Evolutionary conservation across 2,797 vertebrate species (phyloP), one percentile per base, ranked within the genome.

Genomic region (Falco novaeseelandiae): DNA sequence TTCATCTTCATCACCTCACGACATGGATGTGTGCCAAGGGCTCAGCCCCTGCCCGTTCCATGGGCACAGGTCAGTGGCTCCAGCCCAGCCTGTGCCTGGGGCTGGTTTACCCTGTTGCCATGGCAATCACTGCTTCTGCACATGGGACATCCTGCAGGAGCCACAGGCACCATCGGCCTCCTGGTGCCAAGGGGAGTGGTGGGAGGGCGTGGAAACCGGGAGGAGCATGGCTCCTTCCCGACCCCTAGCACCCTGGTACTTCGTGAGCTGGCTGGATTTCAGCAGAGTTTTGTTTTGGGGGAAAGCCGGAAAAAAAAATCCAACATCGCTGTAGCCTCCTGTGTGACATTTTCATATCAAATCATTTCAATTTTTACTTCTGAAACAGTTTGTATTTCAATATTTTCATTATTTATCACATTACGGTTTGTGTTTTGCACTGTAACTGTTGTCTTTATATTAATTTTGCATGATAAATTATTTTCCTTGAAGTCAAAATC

Each of bases 351-450:
- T 86, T 91, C 1, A 0, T 82, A 76, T 79, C 38, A 78, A 62
- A 77, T 44, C 1, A 3, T 82, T 90, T 91, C 77, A 79, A 77
- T 95, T 88, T 96, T 96, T 95, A 94, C 93, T 92, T 87, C 70
- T 3, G 32, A 66, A 96, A 42, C 93, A 96, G 90, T 67, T 77
- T 77, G 71, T 83, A 66, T 89, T 96, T 84, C 95, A 93, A 61
- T 57, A 83, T 70, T 83, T 96, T 76, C 81, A 95, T 97, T 94
- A 96, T 97, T 96, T 93, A 97, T 96, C 81, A 49, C 82, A 38
- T 92, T 77, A 58, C 12, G 8, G 84, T 95, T 89, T 91, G 76
- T 94, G 63, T 93, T 96, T 91, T 83, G 87, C 71, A 27, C 80
- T 77, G 63, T 92, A 92, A 83, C 87, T 89, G 58, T 84, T 94